Evolutionary conservation across 2,797 vertebrate species (phyloP), one percentile per base, ranked within the genome.

Genomic region (Aphelocoma californica): DNA sequence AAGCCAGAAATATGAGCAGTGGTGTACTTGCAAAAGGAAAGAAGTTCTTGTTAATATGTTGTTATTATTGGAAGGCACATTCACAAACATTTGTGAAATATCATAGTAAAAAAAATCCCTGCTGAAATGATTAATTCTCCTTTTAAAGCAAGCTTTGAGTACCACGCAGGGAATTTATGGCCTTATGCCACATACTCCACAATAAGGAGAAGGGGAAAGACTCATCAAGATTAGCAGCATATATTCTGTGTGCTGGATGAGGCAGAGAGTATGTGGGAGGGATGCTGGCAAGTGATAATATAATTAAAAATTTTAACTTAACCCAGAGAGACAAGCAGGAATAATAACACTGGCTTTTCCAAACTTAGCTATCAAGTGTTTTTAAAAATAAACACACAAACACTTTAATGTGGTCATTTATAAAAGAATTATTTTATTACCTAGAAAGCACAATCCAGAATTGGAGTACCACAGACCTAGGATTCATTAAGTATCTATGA

Each of bases 61-160:
- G 71, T 93, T 91, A 44, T 78, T 92, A 85, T 23, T 92, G 93
- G 93, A 94, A 91, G 36, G 53, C 57, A 50, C 5, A 1, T 64
- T 91, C 57, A 74, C 85, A 96, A 91, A 95, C 75, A 75, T 69
- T 83, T 94, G 77, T 81, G 40, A 94, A 94, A 47, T 66, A 88
- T 50, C 82, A 72, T 0, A 47, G 53, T 31, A 15, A 64, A 53
- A 69, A 71, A 81, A 72, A 47, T 28, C 15, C 57, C 84, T 9
- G 31, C 14, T 88, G 88, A 94, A 96, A 86, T 83, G 25, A 95
- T 88, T 93, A 79, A 72, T 88, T 88, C 34, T 58, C 86, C 73
- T 86, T 88, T 92, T 69, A 86, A 88, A 86, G 66, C n/a, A 79
- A 88, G 51, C 31, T 93, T 70, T 86, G 82, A 88, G 40, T 56